phyloP scores from a whole-genome alignment of 2,888 invertebrate species.

The Sarcophaga subvicina region DNA sequence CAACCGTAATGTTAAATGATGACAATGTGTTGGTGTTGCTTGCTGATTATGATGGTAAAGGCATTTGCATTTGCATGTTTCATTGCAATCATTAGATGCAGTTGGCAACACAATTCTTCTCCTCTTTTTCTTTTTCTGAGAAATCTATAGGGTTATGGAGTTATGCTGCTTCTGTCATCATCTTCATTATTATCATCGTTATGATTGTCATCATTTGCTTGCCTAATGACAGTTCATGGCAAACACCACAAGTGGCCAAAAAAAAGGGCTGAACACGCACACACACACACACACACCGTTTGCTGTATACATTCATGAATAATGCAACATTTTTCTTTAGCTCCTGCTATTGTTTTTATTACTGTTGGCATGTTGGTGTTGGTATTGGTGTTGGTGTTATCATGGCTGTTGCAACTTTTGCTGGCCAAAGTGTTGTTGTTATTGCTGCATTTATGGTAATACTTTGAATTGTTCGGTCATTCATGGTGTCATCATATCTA shows the following conservation, averaged over 20 bases:
- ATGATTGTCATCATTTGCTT: not conserved
- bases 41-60: constrained; percentile 31
- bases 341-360: constrained; percentile 15
- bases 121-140: not conserved
- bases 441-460: constrained; percentile 63
- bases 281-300: constrained; percentile 1
- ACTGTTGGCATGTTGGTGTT: not conserved
- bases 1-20: constrained; percentile 17
- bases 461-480: constrained; percentile 61
- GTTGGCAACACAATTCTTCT: constrained; percentile 3
- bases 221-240: constrained; percentile 64
- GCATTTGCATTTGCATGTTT: constrained; percentile 50
- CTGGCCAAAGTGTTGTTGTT: no score
- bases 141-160: no score
- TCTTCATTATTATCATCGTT: constrained; percentile 40
- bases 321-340: constrained; percentile 59
- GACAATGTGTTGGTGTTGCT: not conserved
- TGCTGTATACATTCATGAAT: constrained; percentile 60
- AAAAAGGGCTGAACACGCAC: constrained; percentile 56
- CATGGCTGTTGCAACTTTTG: not conserved
- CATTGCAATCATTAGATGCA: constrained; percentile 53
- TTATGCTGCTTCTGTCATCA: not conserved
- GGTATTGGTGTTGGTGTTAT: not conserved
- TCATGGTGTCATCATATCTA: constrained; percentile 60
- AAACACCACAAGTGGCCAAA: constrained; percentile 66